phyloP scores from a whole-genome alignment of 2,113 vertebrate genomes.

The Anhinga rufa region DNA sequence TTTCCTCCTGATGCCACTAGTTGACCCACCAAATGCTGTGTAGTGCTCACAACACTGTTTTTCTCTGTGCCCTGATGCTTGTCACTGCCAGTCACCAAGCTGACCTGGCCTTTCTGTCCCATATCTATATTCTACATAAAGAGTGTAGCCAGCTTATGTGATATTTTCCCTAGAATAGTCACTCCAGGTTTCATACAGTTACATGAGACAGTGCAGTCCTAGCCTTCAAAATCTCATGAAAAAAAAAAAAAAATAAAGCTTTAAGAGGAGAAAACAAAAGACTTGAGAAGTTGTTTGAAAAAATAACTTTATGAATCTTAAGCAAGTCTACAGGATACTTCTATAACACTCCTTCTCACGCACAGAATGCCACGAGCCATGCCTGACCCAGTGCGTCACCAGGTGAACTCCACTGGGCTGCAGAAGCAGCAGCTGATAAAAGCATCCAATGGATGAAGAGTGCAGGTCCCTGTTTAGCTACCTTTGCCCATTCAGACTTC shows the following conservation, averaged over 20 bases:
- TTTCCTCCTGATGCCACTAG: background rate
- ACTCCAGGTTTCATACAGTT: background rate
- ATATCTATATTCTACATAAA: background rate
- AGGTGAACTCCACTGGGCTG: background rate
- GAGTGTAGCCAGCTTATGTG: background rate
- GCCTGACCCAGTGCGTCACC: too few species aligned
- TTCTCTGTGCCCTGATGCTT: background rate
- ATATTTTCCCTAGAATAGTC: background rate
- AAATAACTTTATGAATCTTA: background rate
- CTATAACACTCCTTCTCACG: background rate
- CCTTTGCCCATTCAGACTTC: background rate
- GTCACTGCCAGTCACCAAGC: background rate
- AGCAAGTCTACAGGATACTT: background rate
- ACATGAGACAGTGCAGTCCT: background rate
- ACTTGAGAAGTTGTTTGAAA: background rate
- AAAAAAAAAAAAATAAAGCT: background rate
- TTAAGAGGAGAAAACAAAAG: background rate
- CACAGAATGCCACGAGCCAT: rapidly evolving
- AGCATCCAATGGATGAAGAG: background rate
- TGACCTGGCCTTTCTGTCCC: background rate
- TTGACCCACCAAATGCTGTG: background rate
- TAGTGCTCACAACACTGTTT: background rate
- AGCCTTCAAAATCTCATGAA: background rate
- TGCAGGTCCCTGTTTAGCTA: background rate
- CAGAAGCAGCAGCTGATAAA: background rate